Evolutionary conservation across 2,888 invertebrate species (phyloP).

Genomic region (Corbicula japonica): DNA sequence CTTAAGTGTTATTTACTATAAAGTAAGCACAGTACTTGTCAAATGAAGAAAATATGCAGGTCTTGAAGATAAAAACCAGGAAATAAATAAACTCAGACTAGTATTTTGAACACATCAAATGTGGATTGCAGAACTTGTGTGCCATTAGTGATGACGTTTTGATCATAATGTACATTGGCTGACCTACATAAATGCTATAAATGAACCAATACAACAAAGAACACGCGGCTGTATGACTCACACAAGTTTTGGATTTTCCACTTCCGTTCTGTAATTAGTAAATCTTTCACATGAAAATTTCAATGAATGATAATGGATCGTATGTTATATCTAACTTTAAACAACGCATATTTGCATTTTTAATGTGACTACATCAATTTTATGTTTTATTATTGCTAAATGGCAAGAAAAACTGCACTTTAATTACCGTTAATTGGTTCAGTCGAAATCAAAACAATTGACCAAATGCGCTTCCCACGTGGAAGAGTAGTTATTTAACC

Average conservation of each 20-base stretch:
- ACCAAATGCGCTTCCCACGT: slow-evolving; percentile 18
- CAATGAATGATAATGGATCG: background rate
- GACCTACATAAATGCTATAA: slow-evolving; percentile 44
- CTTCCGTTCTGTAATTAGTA: slow-evolving; percentile 23
- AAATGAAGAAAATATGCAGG: no score
- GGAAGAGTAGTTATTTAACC: slow-evolving; percentile 20
- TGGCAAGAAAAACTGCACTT: background rate
- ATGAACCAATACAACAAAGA: slow-evolving; percentile 78
- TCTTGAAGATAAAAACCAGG: no score
- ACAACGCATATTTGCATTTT: background rate
- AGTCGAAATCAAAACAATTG: slow-evolving; percentile 40
- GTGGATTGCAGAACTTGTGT: slow-evolving; percentile 57
- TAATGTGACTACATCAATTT: background rate
- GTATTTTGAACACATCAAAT: no score
- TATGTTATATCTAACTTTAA: no score
- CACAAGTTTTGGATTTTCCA: slow-evolving; percentile 32
- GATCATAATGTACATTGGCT: slow-evolving; percentile 48
- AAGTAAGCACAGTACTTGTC: no score
- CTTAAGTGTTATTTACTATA: no score
- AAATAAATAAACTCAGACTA: no score
- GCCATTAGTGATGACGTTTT: slow-evolving; percentile 57
- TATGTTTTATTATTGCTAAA: background rate
- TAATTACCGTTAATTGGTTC: slow-evolving; percentile 7
- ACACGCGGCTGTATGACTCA: slow-evolving; percentile 72
- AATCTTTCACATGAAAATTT: background rate